Evolutionary conservation across 2,888 invertebrate genomes (phyloP).

Genomic region (Amblyjoppa proteus): DNA sequence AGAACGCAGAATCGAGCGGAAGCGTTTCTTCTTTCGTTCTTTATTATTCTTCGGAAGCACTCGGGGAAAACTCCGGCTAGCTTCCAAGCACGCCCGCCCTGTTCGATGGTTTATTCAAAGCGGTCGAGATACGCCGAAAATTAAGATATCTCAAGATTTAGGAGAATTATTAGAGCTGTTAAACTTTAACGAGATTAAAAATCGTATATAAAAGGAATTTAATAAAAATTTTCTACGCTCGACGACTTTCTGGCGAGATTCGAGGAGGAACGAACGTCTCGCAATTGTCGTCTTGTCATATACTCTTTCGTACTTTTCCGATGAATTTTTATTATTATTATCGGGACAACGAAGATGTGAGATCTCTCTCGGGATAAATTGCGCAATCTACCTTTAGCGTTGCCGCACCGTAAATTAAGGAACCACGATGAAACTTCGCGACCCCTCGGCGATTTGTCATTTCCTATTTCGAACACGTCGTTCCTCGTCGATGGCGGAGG

Average conservation of each 20-base stretch:
- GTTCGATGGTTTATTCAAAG: constrained; percentile 20
- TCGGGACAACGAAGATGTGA: constrained; percentile 9
- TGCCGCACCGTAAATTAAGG: constrained; percentile 61
- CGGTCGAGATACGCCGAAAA: constrained; percentile 10
- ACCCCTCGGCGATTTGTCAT: constrained; percentile 74
- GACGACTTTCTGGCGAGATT: not conserved
- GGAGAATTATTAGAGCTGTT: not conserved
- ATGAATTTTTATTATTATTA: not conserved
- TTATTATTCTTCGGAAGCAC: constrained; percentile 49
- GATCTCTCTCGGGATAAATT: constrained; percentile 40
- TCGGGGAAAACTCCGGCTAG: constrained; percentile 29
- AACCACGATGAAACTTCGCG: constrained; percentile 59
- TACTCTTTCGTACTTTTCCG: not conserved
- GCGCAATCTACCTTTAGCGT: constrained; percentile 62
- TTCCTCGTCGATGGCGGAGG: constrained; percentile 70
- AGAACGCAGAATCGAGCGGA: constrained; percentile 58
- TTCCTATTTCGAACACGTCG: constrained; percentile 77
- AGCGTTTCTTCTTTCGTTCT: constrained; percentile 50
- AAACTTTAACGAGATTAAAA: not conserved
- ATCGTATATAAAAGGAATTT: not conserved
- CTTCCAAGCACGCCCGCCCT: constrained; percentile 15
- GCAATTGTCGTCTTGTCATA: not conserved
- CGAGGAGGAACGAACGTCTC: not conserved
- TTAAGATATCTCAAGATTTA: not conserved
- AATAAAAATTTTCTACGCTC: not conserved